phyloP scores from a whole-genome alignment of 2,797 vertebrate genomes.

The Meda fulgida region DNA sequence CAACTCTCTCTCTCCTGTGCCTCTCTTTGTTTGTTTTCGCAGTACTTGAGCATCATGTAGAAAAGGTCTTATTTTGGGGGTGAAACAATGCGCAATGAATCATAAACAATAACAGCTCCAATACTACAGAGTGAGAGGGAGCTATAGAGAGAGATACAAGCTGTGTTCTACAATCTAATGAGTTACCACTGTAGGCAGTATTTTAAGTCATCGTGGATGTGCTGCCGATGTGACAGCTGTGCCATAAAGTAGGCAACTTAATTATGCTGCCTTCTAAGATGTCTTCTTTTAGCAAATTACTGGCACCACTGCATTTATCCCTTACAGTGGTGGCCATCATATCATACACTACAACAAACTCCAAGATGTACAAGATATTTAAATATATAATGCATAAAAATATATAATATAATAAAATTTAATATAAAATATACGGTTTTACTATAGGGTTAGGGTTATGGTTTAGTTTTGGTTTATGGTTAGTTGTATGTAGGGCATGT shows the following conservation, averaged over 20 bases:
- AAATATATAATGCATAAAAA: neutral
- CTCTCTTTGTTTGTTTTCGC: conserved; percentile 23
- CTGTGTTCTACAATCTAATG: conserved; percentile 16
- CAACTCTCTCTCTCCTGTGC: neutral
- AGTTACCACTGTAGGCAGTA: conserved; percentile 11
- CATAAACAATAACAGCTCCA: conserved; percentile 42
- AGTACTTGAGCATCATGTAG: conserved; percentile 1
- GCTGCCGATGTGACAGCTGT: neutral
- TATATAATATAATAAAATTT: neutral
- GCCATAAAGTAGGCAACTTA: neutral
- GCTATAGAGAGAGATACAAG: conserved; percentile 7
- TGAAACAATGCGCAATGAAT: conserved; percentile 41
- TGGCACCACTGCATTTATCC: neutral
- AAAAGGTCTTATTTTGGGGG: conserved; percentile 23
- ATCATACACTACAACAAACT: neutral
- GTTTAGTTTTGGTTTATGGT: neutral
- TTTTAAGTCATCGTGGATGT: neutral
- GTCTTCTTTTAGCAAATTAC: conserved; percentile 13
- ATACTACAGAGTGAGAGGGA: conserved; percentile 2
- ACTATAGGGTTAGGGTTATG: neutral
- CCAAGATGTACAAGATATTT: neutral
- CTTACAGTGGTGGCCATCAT: neutral
- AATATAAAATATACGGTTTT: neutral
- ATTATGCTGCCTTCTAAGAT: neutral
- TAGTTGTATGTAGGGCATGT: neutral